These are phyloP conservation scores for Pachydiplax longipennis DNA, from an alignment of 2,888 invertebrate genomes.

Conservation along the genomic window DNA sequence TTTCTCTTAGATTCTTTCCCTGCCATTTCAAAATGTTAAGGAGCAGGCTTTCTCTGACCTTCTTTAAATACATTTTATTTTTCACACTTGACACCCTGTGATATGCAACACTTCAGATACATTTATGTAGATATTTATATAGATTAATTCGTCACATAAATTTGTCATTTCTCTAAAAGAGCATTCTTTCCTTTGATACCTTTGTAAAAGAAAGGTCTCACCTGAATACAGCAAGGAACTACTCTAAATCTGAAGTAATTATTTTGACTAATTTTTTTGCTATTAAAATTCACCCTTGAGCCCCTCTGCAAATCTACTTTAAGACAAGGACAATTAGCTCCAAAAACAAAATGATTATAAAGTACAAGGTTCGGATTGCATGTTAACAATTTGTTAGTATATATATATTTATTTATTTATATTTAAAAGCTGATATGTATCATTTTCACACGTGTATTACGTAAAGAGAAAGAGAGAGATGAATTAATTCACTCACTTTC, in stretches of 20 bases:
- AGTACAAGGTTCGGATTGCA: constrained; percentile 45
- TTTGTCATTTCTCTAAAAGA: constrained; percentile 39
- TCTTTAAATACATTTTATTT: constrained; percentile 24
- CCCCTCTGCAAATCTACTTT: constrained; percentile 41
- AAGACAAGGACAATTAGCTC: constrained; percentile 43
- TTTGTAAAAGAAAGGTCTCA: constrained; percentile 30
- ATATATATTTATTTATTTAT: constrained; percentile 42
- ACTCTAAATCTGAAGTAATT: constrained; percentile 32
- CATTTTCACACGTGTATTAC: constrained; percentile 44
- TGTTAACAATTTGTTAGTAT: constrained; percentile 25
- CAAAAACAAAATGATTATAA: constrained; percentile 44
- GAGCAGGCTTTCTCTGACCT: constrained; percentile 39
- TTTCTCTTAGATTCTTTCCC: constrained; percentile 31
- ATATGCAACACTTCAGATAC: constrained; percentile 44
- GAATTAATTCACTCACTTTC: constrained; percentile 36
- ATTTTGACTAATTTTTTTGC: constrained; percentile 23
- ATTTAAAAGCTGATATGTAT: constrained; percentile 45
- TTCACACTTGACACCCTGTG: constrained; percentile 44
- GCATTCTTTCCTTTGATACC: constrained; percentile 29
- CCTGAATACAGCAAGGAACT: constrained; percentile 36
- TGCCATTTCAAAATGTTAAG: constrained; percentile 33
- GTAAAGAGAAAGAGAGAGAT: constrained; percentile 38
- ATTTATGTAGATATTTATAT: constrained; percentile 34
- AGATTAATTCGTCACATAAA: constrained; percentile 40
- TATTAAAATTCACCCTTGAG: constrained; percentile 36